Conservation (phyloP, 1,140 invertebrate genomes). For the Drosophila repleta region DNA sequence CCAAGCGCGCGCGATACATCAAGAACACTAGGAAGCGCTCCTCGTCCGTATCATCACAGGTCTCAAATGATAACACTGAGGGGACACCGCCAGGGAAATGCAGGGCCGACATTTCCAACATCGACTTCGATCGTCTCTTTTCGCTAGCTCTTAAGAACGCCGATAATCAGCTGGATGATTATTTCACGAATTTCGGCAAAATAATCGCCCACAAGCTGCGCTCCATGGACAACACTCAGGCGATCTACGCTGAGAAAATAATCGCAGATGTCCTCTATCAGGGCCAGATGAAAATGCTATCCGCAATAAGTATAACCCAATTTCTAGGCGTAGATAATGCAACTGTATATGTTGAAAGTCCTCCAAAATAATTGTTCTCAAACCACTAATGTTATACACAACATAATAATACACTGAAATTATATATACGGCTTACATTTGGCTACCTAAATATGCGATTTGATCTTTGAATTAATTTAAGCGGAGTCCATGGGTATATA, state of each 20-base stretch:
- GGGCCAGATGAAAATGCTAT: slow-evolving; percentile 84
- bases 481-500: background rate
- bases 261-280: slow-evolving; percentile 84
- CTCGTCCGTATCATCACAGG: slow-evolving; percentile 69
- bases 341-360: slow-evolving; percentile 69
- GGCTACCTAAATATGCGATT: slow-evolving; percentile 4
- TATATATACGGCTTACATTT: slow-evolving; percentile 49
- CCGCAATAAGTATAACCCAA: slow-evolving; percentile 71
- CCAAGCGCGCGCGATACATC: slow-evolving; percentile 42
- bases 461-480: background rate
- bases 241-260: slow-evolving; percentile 83
- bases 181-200: slow-evolving; percentile 83
- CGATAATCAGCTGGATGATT: slow-evolving; percentile 73
- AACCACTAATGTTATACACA: slow-evolving; percentile 35
- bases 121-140: slow-evolving; percentile 73
- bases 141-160: slow-evolving; percentile 71
- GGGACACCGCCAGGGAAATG: slow-evolving; percentile 51
- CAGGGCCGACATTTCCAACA: slow-evolving; percentile 64
- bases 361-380: slow-evolving; percentile 63
- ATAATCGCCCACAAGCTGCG: slow-evolving; percentile 83
- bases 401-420: slow-evolving; percentile 54
- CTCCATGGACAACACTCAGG: slow-evolving; percentile 81
- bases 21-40: slow-evolving; percentile 63
- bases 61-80: slow-evolving; percentile 62
- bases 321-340: slow-evolving; percentile 74